Percentiles rank a stretch among this genome's conserved stretches.
Conservation (phyloP, 2,888 invertebrate genomes). For the Craniophora ligustri region DNA sequence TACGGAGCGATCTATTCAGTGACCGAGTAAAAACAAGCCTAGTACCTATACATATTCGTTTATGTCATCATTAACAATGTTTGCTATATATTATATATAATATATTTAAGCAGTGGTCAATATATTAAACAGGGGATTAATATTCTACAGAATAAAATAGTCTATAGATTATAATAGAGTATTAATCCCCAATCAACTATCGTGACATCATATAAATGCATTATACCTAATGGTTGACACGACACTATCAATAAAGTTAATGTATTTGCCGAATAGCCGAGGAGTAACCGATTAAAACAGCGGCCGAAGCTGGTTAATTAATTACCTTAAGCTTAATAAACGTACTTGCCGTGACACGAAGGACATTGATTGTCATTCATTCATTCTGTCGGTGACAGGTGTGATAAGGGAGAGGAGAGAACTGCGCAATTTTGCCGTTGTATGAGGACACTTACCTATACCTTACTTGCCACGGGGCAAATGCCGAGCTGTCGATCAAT, state of each 20-base stretch:
- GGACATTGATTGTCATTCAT: slow-evolving; percentile 33
- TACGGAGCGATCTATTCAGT: no score
- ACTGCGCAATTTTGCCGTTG: no score
- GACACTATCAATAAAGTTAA: not conserved
- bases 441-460: no score
- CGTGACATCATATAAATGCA: not conserved
- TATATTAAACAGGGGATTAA: no score
- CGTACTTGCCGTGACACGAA: slow-evolving; percentile 23
- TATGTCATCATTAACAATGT: not conserved
- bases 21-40: no score
- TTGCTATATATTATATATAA: not conserved
- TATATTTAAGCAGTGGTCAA: not conserved
- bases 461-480: no score
- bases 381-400: slow-evolving; percentile 33
- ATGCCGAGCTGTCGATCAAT: no score
- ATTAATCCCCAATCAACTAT: not conserved
- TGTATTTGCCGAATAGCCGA: slow-evolving; percentile 4
- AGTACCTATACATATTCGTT: not conserved
- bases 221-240: not conserved
- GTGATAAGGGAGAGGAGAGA: no score
- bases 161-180: not conserved
- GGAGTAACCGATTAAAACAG: slow-evolving; percentile 1
- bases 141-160: no score
- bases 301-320: slow-evolving; percentile 17
- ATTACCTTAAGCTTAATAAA: slow-evolving; percentile 21